These are phyloP conservation scores for Megaceryle torquata DNA, from an alignment of 2,113 vertebrate species.

Conservation along the genomic window DNA sequence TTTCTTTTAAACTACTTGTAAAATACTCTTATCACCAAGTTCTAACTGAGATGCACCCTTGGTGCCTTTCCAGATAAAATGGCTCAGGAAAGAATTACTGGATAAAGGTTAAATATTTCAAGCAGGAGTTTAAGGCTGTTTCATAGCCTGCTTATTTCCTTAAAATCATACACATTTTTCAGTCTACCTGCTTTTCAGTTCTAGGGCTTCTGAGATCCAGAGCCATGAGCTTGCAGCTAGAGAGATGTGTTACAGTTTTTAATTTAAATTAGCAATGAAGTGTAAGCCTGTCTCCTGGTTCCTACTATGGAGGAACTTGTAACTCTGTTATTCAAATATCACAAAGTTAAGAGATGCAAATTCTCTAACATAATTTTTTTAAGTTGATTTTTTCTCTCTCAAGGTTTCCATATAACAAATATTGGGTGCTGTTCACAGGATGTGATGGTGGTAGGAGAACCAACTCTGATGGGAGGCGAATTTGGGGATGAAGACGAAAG, in stretches of 20 bases:
- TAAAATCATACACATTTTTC: constrained; percentile 41
- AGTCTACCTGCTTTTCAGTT: constrained; percentile 65
- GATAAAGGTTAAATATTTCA: constrained; percentile 13
- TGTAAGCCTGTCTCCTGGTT: constrained; percentile 40
- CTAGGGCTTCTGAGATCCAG: constrained; percentile 64
- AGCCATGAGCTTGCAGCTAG: constrained; percentile 53
- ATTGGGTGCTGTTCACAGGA: constrained; percentile 89
- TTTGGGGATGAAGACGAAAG: constrained; percentile 99
- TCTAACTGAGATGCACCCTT: background rate
- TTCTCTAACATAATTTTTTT: constrained; percentile 72
- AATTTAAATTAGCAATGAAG: constrained; percentile 48
- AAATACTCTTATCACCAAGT: background rate
- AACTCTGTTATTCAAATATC: constrained; percentile 47
- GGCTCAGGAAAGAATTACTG: constrained; percentile 21
- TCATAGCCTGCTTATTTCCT: constrained; percentile 54
- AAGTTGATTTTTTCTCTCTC: constrained; percentile 78
- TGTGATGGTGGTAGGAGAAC: constrained; percentile 99
- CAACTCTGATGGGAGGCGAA: constrained; percentile 98
- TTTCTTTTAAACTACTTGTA: constrained; percentile 29
- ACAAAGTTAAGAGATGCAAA: constrained; percentile 47
- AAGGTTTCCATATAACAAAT: constrained; percentile 82
- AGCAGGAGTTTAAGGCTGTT: constrained; percentile 37
- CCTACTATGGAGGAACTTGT: constrained; percentile 39
- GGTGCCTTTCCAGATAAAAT: constrained; percentile 21
- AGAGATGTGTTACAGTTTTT: constrained; percentile 34